Evolutionary conservation across 1,140 invertebrate genomes (phyloP), one percentile per base, ranked within the genome.

Genomic region (Drosophila biarmipes): DNA sequence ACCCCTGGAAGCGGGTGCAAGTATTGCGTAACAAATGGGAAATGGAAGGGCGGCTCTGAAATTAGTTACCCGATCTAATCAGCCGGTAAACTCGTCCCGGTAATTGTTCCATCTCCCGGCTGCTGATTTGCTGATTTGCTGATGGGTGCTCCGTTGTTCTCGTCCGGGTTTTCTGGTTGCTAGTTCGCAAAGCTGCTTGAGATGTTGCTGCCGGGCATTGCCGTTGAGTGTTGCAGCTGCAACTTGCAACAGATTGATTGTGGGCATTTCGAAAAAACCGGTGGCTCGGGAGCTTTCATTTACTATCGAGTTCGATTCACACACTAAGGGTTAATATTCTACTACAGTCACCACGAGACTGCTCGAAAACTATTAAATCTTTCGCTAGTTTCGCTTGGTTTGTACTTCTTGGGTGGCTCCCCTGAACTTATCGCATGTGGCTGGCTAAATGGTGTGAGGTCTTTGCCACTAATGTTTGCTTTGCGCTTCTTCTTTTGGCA

Each of bases 51-150:
- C 17, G 27, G 48, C 78, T 72, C 71, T 59, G 73, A 59, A 87
- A 79, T 82, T 79, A 78, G 84, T 89, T 82, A 89, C 84, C 82
- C 78, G 79, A 89, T 89, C 57, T 80, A 90, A 89, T 89, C 84
- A 84, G 80, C 46, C 48, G 79, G 40, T 57, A 80, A 82, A 68
- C 56, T 49, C 51, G 51, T 15, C 27, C 31, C 8, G 17, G n/a
- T 73, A 73, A 46, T 68, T 67, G 66, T 45, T 68, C 1, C 31
- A 61, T 34, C 17, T 42, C 10, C 15, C 14, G 14, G 17, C 35
- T 57, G 17, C 27, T 24, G 4, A 15, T 10, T 29, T 12, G n/a
- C 15, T 12, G 48, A 19, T n/a, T 54, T 8, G 29, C 29, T 31
- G 51, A 53, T 35, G 34, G 34, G 17, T 35, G 14, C 14, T 21